These are phyloP conservation scores for Clamator glandarius DNA, from an alignment of 2,797 vertebrate genomes.

Conservation along the genomic window DNA sequence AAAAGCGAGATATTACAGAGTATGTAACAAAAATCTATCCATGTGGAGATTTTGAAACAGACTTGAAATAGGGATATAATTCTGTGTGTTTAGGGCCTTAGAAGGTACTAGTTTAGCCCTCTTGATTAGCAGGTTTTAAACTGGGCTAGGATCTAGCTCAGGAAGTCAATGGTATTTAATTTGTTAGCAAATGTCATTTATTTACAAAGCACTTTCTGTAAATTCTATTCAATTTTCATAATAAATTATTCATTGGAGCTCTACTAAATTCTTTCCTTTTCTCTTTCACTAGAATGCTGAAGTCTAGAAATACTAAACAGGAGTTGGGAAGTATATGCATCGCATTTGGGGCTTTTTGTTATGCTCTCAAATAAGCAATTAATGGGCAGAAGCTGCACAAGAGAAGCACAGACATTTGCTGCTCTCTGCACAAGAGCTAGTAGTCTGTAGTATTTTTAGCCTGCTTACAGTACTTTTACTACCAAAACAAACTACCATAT, in stretches of 20 bases:
- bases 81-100: neutral
- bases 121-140: neutral
- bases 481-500: neutral
- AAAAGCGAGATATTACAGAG: neutral
- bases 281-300: neutral
- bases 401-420: rapidly evolving
- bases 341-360: neutral
- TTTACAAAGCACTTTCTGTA: neutral
- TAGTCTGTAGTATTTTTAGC: neutral
- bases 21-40: neutral
- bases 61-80: neutral
- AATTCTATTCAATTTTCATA: neutral
- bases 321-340: neutral
- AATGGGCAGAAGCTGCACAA: neutral
- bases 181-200: neutral
- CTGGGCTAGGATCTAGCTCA: neutral
- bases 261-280: neutral
- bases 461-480: neutral
- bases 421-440: neutral
- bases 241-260: neutral
- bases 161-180: neutral
- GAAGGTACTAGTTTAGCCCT: neutral
- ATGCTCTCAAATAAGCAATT: neutral
- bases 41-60: neutral
- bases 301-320: neutral